Conservation (phyloP, 2,113 vertebrate genomes). For the Plecotus auritus region DNA sequence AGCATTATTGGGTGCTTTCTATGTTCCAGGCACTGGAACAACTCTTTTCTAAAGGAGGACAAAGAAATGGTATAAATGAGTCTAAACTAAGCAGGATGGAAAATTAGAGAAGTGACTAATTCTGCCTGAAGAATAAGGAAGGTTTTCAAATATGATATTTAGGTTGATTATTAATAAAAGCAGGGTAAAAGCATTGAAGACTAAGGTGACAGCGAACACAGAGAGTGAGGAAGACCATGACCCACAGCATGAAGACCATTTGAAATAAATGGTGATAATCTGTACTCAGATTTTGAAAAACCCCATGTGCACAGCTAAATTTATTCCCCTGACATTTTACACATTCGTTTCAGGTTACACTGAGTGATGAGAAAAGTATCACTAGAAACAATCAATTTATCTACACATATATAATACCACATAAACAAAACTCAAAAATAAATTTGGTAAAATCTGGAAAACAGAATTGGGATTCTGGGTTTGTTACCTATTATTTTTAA, state of each 20-base stretch:
- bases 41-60: not conserved
- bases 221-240: not conserved
- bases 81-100: not conserved
- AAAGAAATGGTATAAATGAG: not conserved
- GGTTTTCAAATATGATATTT: not conserved
- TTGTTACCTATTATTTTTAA: constrained; percentile 38
- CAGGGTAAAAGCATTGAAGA: not conserved
- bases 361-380: not conserved
- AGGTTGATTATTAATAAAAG: not conserved
- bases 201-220: not conserved
- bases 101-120: not conserved
- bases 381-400: not conserved
- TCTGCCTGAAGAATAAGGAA: not conserved
- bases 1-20: not conserved
- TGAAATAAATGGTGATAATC: not conserved
- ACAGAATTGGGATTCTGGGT: constrained; percentile 17
- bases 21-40: not conserved
- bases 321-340: not conserved
- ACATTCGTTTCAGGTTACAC: not conserved
- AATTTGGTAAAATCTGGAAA: constrained; percentile 40
- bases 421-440: constrained; percentile 6
- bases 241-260: not conserved
- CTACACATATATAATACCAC: not conserved
- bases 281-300: not conserved
- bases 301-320: not conserved